Percentiles rank a stretch among this genome's conserved stretches.
phyloP scores from a whole-genome alignment of 2,113 vertebrate genomes.

The Nansenia antarctica region DNA sequence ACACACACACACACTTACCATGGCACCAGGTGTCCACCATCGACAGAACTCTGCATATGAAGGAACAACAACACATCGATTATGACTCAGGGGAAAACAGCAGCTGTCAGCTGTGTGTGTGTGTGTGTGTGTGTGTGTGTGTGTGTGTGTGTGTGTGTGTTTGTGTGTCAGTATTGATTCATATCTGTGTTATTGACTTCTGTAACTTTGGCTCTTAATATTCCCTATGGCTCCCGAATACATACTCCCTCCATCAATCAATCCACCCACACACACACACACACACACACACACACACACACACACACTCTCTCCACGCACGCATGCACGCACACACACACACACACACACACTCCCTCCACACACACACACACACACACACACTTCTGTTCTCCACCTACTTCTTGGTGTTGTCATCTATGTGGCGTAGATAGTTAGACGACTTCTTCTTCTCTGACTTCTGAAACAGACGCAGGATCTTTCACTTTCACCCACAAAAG shows the following conservation, averaged over 20 bases:
- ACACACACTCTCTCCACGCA: background rate
- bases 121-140: background rate
- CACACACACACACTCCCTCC: background rate
- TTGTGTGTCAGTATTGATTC: background rate
- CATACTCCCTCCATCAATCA: background rate
- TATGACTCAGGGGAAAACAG: background rate
- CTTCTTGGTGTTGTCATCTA: slow-evolving; percentile 88
- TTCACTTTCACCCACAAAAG: slow-evolving; percentile 14
- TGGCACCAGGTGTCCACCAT: slow-evolving; percentile 77
- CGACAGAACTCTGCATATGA: slow-evolving; percentile 82
- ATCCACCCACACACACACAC: background rate
- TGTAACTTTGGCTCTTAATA: background rate
- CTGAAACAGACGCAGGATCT: slow-evolving; percentile 71
- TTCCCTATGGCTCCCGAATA: background rate
- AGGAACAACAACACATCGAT: slow-evolving; percentile 24
- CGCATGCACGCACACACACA: background rate
- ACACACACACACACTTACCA: too few species aligned
- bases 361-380: background rate
- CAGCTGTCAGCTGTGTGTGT: background rate
- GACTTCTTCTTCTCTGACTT: slow-evolving; percentile 71
- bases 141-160: background rate
- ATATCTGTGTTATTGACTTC: background rate
- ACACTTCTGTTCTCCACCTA: slow-evolving; percentile 68
- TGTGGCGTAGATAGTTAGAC: slow-evolving; percentile 69
- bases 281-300: too few species aligned